phyloP scores from a whole-genome alignment of 2,888 invertebrate genomes.

The Dynastes tityus region DNA sequence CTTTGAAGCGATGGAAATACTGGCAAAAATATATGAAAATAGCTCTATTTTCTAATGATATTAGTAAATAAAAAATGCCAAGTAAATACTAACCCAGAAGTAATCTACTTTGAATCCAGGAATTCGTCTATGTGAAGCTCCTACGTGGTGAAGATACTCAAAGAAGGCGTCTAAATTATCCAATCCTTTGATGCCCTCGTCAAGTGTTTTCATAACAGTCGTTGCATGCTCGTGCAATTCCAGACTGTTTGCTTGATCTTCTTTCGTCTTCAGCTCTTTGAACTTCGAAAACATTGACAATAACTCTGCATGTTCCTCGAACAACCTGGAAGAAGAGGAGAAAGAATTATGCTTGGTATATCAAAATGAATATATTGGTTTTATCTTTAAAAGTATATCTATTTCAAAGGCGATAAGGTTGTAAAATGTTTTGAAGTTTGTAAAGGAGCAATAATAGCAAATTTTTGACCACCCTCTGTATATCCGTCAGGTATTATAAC shows the following conservation, averaged over 20 bases:
- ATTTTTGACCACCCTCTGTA: too few species aligned
- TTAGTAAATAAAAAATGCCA: not conserved
- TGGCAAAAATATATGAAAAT: too few species aligned
- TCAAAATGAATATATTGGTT: too few species aligned
- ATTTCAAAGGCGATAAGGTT: too few species aligned
- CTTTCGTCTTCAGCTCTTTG: constrained; percentile 83
- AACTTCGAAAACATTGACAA: constrained; percentile 87
- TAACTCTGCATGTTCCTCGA: constrained; percentile 88
- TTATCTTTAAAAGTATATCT: too few species aligned
- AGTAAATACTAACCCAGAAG: constrained; percentile 83
- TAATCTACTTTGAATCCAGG: constrained; percentile 89
- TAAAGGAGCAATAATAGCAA: too few species aligned
- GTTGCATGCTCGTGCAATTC: constrained; percentile 90
- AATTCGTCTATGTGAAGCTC: constrained; percentile 87
- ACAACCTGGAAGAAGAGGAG: constrained; percentile 77
- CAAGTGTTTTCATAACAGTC: constrained; percentile 91
- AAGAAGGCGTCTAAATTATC: constrained; percentile 90
- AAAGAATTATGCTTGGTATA: too few species aligned
- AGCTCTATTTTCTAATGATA: too few species aligned
- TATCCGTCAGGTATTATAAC: too few species aligned
- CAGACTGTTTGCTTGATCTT: constrained; percentile 86
- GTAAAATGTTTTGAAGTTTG: too few species aligned
- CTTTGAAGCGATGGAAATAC: too few species aligned
- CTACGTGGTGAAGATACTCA: constrained; percentile 86
- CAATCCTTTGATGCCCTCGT: constrained; percentile 89